These are phyloP conservation scores for Coptotermes formosanus DNA, from an alignment of 1,140 invertebrate species.

Conservation along the genomic window DNA sequence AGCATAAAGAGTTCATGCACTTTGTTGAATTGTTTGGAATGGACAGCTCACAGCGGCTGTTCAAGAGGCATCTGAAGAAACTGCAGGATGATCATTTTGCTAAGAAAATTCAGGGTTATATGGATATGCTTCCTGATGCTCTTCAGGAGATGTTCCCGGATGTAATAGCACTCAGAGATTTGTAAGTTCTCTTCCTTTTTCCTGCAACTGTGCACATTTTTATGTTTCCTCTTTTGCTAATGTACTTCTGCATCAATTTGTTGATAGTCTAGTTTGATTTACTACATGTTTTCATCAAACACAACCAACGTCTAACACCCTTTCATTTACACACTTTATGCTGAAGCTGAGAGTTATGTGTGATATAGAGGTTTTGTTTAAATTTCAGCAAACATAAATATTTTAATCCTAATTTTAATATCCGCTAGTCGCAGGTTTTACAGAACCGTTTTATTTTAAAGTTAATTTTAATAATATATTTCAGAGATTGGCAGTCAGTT, in stretches of 20 bases:
- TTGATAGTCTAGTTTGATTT: background rate
- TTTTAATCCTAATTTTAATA: too few relatives aligned
- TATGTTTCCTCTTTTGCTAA: background rate
- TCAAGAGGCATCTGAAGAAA: constrained; percentile 78
- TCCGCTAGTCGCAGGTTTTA: too few relatives aligned
- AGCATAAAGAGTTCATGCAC: constrained; percentile 85
- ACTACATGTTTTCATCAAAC: too few relatives aligned
- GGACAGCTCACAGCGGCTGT: constrained; percentile 77
- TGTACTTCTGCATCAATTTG: too few relatives aligned
- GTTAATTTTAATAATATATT: constrained; percentile 34
- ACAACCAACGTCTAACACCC: too few relatives aligned
- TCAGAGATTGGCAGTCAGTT: constrained; percentile 83
- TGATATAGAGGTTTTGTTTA: too few relatives aligned
- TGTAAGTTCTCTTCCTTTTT: constrained; percentile 51
- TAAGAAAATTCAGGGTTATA: constrained; percentile 75
- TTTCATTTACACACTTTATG: too few relatives aligned
- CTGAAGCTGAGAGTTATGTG: too few relatives aligned
- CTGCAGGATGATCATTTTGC: constrained; percentile 83
- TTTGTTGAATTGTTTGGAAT: constrained; percentile 90
- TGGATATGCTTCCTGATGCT: constrained; percentile 76
- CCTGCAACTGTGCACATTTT: constrained; percentile 19
- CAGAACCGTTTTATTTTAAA: background rate
- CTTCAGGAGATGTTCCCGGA: constrained; percentile 82
- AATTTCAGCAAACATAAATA: too few relatives aligned
- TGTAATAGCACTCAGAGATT: constrained; percentile 69